Conservation (phyloP, 2,888 invertebrate species). For the Oasisia sp. region DNA sequence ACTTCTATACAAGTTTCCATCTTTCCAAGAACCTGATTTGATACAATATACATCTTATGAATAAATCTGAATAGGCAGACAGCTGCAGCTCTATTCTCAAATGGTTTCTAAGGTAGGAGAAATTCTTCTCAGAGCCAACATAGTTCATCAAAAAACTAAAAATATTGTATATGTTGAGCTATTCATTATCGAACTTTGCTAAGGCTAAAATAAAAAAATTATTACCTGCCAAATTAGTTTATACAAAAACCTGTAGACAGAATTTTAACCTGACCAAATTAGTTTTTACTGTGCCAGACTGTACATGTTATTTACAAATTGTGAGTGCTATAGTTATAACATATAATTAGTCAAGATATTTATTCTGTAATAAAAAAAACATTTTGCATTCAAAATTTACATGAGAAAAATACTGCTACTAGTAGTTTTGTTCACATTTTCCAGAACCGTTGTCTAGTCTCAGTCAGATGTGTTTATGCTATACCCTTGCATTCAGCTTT, state of each 20-base stretch:
- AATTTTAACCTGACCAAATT: too few relatives aligned
- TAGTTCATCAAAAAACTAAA: background rate
- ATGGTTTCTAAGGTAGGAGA: background rate
- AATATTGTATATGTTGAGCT: too few relatives aligned
- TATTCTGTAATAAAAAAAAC: background rate
- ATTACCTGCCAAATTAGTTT: too few relatives aligned
- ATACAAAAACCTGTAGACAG: too few relatives aligned
- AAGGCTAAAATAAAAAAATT: too few relatives aligned
- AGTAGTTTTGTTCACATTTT: background rate
- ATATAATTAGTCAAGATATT: background rate
- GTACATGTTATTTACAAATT: too few relatives aligned
- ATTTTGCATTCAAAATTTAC: background rate
- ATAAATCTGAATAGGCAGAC: background rate
- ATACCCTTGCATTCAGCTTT: too few relatives aligned
- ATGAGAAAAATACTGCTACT: background rate
- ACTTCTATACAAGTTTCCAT: background rate
- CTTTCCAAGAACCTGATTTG: background rate
- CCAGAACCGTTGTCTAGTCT: background rate
- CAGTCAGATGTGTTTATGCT: too few relatives aligned
- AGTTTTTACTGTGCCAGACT: too few relatives aligned
- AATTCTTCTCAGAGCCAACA: background rate
- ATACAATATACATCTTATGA: constrained; percentile 10
- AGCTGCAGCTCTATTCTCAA: background rate
- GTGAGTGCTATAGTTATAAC: too few relatives aligned
- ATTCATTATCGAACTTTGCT: too few relatives aligned